Conservation (phyloP, 2,888 invertebrate species). For the Corbicula japonica region DNA sequence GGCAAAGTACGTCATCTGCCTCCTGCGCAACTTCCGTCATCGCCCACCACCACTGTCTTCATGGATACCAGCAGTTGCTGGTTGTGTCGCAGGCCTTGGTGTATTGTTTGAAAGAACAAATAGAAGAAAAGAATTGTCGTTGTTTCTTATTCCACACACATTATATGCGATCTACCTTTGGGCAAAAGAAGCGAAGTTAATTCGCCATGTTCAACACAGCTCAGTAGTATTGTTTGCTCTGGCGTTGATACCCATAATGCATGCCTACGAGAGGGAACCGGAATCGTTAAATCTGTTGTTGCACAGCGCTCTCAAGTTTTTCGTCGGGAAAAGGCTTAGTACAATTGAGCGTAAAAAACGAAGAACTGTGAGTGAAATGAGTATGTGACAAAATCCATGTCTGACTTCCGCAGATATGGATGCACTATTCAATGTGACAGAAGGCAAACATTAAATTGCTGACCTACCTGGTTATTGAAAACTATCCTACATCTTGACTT, state of each 20-base stretch:
- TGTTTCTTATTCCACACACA: conserved; percentile 78
- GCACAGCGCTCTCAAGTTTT: conserved; percentile 75
- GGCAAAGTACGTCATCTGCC: conserved; percentile 77
- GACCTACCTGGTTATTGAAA: no score
- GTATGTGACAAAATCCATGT: no score
- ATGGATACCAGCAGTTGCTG: conserved; percentile 74
- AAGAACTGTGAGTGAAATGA: conserved; percentile 63
- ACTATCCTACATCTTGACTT: no score
- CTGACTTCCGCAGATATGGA: no score
- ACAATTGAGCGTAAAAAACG: conserved; percentile 56
- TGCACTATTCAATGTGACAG: no score
- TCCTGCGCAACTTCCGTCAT: conserved; percentile 70
- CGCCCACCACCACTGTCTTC: conserved; percentile 74
- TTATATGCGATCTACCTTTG: conserved; percentile 73
- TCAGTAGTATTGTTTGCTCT: conserved; percentile 75
- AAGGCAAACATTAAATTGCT: no score
- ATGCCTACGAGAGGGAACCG: conserved; percentile 81
- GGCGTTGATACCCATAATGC: conserved; percentile 81
- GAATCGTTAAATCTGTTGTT: conserved; percentile 75
- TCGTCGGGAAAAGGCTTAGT: conserved; percentile 72
- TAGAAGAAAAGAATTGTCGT: conserved; percentile 75
- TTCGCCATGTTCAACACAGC: conserved; percentile 67
- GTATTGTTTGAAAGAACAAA: conserved; percentile 74
- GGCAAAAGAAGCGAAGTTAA: conserved; percentile 55
- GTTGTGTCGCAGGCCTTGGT: conserved; percentile 70